These are phyloP conservation scores for Mythimna lalbum DNA, from an alignment of 2,888 invertebrate species.

Conservation along the genomic window DNA sequence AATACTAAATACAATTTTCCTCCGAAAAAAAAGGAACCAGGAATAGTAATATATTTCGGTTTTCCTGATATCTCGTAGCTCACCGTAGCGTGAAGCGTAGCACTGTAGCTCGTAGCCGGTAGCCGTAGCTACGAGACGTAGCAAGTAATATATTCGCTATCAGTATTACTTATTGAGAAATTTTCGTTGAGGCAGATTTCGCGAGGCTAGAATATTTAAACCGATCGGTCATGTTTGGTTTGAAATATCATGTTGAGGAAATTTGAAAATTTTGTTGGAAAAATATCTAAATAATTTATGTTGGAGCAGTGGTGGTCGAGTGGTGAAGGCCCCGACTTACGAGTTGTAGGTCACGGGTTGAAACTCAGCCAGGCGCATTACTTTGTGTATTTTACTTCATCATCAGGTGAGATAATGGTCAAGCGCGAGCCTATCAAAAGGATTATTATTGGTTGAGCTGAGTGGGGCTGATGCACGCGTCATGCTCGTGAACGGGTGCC, in stretches of 20 bases:
- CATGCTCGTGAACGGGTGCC: too few relatives aligned
- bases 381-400: too few relatives aligned
- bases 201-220: conserved; percentile 40
- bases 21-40: conserved; percentile 38
- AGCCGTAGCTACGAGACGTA: conserved; percentile 56
- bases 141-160: conserved; percentile 49
- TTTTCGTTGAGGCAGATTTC: conserved; percentile 39
- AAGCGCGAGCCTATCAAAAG: too few relatives aligned
- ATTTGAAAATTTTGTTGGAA: conserved; percentile 24
- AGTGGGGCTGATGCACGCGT: too few relatives aligned
- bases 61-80: conserved; percentile 47
- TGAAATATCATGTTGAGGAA: conserved; percentile 23
- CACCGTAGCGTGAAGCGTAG: conserved; percentile 58
- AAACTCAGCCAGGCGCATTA: too few relatives aligned
- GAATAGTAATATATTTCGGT: conserved; percentile 51
- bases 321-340: too few relatives aligned
- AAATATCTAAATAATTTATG: too few relatives aligned
- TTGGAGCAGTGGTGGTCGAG: too few relatives aligned
- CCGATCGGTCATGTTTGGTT: conserved; percentile 30
- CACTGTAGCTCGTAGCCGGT: conserved; percentile 51
- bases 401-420: too few relatives aligned
- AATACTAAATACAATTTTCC: conserved; percentile 53
- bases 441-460: too few relatives aligned
- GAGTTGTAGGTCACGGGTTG: too few relatives aligned
- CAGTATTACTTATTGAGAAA: conserved; percentile 42